Evolutionary conservation across 2,797 vertebrate genomes (phyloP), one percentile per base, ranked within the genome.

Genomic region (Orestias chungarensis): DNA sequence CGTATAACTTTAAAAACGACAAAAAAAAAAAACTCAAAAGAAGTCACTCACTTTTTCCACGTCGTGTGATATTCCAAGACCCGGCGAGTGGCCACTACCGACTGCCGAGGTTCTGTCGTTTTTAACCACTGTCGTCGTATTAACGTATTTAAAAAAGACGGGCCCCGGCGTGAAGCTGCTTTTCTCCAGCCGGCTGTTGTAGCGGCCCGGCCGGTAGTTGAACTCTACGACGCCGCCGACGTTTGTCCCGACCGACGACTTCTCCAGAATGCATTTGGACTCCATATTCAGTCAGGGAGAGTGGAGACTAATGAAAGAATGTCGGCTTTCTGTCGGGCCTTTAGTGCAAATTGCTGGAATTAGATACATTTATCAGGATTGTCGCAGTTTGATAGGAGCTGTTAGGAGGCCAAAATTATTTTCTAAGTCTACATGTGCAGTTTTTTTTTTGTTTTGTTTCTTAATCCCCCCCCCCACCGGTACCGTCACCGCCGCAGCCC

Each of bases 361-460:
- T 80, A 64, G 81, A 94, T 93, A 88, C 94, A 95, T 95, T 94
- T 93, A 95, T 91, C 81, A 80, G 68, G 89, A 90, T 87, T 92
- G 91, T 91, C 88, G 80, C 77, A 71, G 87, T 68, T 85, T 79
- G 70, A 78, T 79, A 70, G 59, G 59, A 81, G 66, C 71, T 75
- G 49, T 79, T 72, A 61, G n/a, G 70, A 77, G 54, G 76, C 69
- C 77, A 64, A 65, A 76, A 73, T 83, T 85, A 77, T 84, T 74
- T 68, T 82, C 92, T 88, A 91, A n/a, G 55, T 70, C 88, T 92
- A 91, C 84, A 88, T 89, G 75, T 84, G 80, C 86, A 89, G 81
- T 87, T 72, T 90, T 80, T 79, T 62, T 64, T 50, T n/a, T n/a
- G n/a, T n/a, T n/a, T n/a, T n/a, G n/a, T n/a, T n/a, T n/a, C n/a